These are phyloP conservation scores for Aphidius ervi DNA, from an alignment of 1,140 invertebrate genomes.

Conservation along the genomic window DNA sequence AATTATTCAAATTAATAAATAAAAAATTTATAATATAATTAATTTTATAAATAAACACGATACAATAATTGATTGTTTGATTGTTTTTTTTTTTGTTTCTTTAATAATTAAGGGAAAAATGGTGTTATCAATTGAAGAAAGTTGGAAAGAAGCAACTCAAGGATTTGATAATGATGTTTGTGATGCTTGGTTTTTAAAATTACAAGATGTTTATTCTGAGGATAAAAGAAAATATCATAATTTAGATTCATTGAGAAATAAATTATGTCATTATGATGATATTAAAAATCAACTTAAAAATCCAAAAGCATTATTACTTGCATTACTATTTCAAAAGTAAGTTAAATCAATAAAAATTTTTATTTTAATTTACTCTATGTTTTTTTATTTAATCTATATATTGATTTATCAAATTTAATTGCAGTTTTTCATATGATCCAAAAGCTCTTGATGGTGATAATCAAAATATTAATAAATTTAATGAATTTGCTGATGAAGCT, in stretches of 20 bases:
- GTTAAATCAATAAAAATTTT: slow-evolving; percentile 20
- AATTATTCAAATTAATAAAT: too few species aligned
- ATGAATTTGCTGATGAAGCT: slow-evolving; percentile 47
- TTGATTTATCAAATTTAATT: slow-evolving; percentile 26
- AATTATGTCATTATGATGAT: slow-evolving; percentile 51
- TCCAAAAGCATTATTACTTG: slow-evolving; percentile 50
- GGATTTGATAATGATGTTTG: slow-evolving; percentile 36
- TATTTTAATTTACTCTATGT: not conserved
- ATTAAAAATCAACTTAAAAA: slow-evolving; percentile 49
- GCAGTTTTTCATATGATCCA: slow-evolving; percentile 54
- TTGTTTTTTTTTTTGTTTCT: not conserved
- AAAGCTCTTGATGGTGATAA: slow-evolving; percentile 50
- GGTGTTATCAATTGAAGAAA: slow-evolving; percentile 41
- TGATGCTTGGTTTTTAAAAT: slow-evolving; percentile 40
- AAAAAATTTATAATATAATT: too few species aligned
- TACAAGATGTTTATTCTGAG: slow-evolving; percentile 46
- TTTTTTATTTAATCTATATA: not conserved
- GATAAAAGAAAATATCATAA: slow-evolving; percentile 53
- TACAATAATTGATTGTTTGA: not conserved
- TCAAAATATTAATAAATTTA: slow-evolving; percentile 52
- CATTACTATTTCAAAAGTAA: slow-evolving; percentile 58
- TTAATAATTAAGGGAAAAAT: slow-evolving; percentile 27
- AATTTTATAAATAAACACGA: too few species aligned
- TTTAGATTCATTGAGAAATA: slow-evolving; percentile 49
- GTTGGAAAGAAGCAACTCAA: slow-evolving; percentile 46